These are phyloP conservation scores for Poecilia gillii DNA, from an alignment of 2,797 vertebrate species.

Conservation along the genomic window DNA sequence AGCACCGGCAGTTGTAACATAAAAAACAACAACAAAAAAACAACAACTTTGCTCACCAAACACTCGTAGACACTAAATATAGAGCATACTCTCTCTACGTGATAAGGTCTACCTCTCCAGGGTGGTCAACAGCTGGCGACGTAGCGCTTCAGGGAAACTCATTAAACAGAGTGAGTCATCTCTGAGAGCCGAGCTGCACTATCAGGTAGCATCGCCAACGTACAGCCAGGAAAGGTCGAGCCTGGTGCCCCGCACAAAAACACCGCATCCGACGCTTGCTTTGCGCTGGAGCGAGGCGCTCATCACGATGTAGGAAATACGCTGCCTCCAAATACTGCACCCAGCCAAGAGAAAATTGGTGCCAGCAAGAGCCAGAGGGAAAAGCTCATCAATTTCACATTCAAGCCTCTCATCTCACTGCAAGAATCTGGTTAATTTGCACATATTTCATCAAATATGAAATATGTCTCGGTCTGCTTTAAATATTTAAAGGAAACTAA, in stretches of 20 bases:
- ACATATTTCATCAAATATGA: neutral
- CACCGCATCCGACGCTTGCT: conserved; percentile 1
- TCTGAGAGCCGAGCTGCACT: conserved; percentile 55
- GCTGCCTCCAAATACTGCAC: neutral
- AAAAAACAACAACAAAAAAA: neutral
- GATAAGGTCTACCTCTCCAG: conserved; percentile 42
- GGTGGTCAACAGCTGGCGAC: conserved; percentile 61
- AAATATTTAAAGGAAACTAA: neutral
- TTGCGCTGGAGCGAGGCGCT: neutral
- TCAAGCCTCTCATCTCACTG: neutral
- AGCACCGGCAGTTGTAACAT: conserved; percentile 27
- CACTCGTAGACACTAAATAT: conserved; percentile 45
- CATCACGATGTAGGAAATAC: neutral
- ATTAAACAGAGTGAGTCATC: conserved; percentile 75
- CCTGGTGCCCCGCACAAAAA: conserved; percentile 10
- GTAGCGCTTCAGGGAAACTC: conserved; percentile 59
- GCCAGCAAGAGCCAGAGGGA: neutral
- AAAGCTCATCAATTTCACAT: conserved; percentile 5
- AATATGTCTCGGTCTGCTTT: neutral
- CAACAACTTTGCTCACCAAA: neutral
- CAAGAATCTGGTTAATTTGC: neutral
- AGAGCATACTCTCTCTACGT: conserved; percentile 42
- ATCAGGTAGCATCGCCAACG: conserved; percentile 66
- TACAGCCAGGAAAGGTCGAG: conserved; percentile 47
- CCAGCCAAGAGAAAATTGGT: neutral